Conservation (phyloP, 2,113 vertebrate species). For the Gallinago jamesoni region DNA sequence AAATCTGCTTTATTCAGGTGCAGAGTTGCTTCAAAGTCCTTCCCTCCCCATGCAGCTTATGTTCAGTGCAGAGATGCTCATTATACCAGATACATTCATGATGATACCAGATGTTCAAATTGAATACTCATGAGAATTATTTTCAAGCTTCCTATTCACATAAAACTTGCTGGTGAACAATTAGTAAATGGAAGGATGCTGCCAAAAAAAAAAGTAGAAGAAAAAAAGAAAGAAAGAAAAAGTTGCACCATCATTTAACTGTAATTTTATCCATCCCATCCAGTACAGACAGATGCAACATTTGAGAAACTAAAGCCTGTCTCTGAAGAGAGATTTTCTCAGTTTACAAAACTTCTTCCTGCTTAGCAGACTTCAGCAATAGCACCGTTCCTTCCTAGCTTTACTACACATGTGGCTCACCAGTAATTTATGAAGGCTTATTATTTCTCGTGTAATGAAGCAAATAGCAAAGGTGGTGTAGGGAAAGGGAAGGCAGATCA, state of each 20-base stretch:
- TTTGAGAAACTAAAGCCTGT: neutral
- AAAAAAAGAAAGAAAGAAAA: neutral
- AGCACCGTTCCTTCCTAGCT: neutral
- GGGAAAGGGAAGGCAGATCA: neutral
- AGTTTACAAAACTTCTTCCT: neutral
- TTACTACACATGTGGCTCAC: neutral
- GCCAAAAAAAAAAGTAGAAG: neutral
- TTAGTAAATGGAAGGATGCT: neutral
- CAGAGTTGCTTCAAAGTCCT: conserved; percentile 2
- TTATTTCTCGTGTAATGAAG: conserved; percentile 21
- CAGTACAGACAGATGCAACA: neutral
- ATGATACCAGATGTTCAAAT: conserved; percentile 57
- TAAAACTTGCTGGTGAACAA: neutral
- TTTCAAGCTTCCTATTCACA: conserved; percentile 36
- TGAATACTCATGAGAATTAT: conserved; percentile 39
- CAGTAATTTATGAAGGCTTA: conserved; percentile 24
- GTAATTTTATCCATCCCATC: neutral
- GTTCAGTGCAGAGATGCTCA: conserved; percentile 19
- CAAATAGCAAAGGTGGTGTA: neutral
- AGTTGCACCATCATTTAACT: neutral
- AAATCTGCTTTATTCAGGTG: conserved; percentile 32
- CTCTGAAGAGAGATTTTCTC: neutral
- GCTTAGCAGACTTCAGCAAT: neutral
- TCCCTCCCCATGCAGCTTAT: neutral
- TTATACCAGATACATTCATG: conserved; percentile 31